Percentiles rank a stretch among this genome's conserved stretches.
Evolutionary conservation across 1,140 invertebrate genomes (phyloP).

Genomic region (Diploscapter pachys): DNA sequence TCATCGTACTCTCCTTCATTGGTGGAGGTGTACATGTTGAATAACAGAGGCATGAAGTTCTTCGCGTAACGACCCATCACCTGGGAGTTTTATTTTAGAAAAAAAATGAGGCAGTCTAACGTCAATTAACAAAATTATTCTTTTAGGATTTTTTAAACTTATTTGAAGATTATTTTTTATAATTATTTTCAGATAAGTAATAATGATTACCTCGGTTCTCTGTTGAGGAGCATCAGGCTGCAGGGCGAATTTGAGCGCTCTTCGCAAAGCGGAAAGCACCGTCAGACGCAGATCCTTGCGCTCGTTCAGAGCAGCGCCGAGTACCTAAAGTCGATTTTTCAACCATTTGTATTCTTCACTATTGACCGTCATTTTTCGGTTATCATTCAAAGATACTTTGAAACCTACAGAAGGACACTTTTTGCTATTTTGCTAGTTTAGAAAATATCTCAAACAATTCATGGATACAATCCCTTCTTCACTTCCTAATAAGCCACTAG

Average conservation of each 20-base stretch:
- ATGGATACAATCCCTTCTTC: no score
- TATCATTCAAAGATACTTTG: no score
- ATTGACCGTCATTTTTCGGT: no score
- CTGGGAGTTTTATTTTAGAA: slow-evolving; percentile 24
- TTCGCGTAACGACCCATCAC: slow-evolving; percentile 72
- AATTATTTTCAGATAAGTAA: not conserved
- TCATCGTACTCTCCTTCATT: slow-evolving; percentile 34
- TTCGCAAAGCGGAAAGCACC: slow-evolving; percentile 62
- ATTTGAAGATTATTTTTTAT: not conserved
- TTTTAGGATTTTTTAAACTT: not conserved
- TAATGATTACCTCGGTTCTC: slow-evolving; percentile 27
- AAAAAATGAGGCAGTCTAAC: not conserved
- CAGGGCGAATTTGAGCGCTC: slow-evolving; percentile 46
- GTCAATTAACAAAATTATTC: not conserved
- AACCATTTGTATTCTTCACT: no score
- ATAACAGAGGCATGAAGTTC: slow-evolving; percentile 84
- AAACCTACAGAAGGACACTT: no score
- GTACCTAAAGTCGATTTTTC: slow-evolving; percentile 47
- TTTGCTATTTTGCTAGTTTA: no score
- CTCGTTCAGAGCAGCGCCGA: slow-evolving; percentile 70
- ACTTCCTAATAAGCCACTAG: no score
- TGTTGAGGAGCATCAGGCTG: slow-evolving; percentile 35
- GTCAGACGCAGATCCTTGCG: slow-evolving; percentile 60
- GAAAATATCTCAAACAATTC: no score
- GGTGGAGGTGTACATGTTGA: slow-evolving; percentile 75